phyloP scores from a whole-genome alignment of 1,140 invertebrate species.

The Marisa cornuarietis region DNA sequence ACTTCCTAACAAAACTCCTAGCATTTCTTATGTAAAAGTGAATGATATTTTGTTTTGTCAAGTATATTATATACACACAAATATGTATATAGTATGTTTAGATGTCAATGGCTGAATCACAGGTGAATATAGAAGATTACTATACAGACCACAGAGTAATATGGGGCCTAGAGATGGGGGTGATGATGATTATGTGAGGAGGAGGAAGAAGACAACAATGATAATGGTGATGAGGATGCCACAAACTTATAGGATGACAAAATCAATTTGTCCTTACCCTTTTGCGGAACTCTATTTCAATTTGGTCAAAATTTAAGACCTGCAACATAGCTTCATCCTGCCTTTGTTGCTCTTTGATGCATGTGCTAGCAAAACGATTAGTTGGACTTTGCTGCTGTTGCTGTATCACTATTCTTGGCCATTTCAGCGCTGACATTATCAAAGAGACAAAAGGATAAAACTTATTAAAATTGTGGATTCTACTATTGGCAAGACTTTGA shows the following conservation, averaged over 20 bases:
- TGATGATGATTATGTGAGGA: not conserved
- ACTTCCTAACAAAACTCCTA: too few species aligned
- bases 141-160: too few species aligned
- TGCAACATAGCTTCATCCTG: conserved; percentile 50
- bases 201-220: not conserved
- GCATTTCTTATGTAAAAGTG: too few species aligned
- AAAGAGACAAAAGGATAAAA: conserved; percentile 14
- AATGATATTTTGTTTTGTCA: too few species aligned
- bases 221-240: not conserved
- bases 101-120: too few species aligned
- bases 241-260: not conserved
- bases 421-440: conserved; percentile 44
- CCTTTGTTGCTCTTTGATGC: conserved; percentile 40
- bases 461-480: too few species aligned
- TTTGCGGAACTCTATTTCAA: conserved; percentile 57
- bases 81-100: too few species aligned
- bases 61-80: too few species aligned
- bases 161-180: too few species aligned
- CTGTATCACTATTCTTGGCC: conserved; percentile 38
- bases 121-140: too few species aligned
- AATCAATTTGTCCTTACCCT: conserved; percentile 40
- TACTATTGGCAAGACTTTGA: too few species aligned
- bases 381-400: conserved; percentile 16
- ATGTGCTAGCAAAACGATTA: conserved; percentile 18
- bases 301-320: conserved; percentile 53